Evolutionary conservation across 30 jellyfish, hydroid and myxozoan species (phyloP).

Genomic region (Catostylus mosaicus): DNA sequence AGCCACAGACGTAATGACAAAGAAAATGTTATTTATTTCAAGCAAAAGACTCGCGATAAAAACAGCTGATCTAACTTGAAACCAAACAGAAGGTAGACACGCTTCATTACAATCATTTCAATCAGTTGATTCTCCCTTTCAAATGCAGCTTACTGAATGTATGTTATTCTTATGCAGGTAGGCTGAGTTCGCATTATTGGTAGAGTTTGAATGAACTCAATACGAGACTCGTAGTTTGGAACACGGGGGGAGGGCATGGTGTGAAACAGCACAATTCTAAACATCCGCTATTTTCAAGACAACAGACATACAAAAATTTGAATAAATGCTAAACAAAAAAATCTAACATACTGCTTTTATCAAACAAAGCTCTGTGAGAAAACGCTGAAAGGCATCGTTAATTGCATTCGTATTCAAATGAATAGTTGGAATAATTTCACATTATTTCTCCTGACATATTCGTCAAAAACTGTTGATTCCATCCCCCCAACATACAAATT

Average conservation of each 20-base stretch:
- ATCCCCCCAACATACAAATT: no score
- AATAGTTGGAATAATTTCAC: no score
- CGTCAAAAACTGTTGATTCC: no score
- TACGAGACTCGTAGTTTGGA: slow-evolving; percentile 17
- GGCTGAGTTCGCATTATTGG: no score
- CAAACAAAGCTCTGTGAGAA: neutral
- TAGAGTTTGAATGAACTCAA: slow-evolving; percentile 18
- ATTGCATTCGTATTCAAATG: no score
- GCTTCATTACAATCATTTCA: slow-evolving; percentile 44
- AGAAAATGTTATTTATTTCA: neutral
- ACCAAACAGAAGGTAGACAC: slow-evolving; percentile 57
- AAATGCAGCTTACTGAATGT: slow-evolving; percentile 27
- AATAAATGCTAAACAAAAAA: neutral
- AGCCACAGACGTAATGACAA: neutral
- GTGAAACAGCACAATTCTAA: neutral
- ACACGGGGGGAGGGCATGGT: slow-evolving; percentile 28
- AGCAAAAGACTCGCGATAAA: slow-evolving; percentile 19
- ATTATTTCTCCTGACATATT: no score
- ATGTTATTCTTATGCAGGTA: slow-evolving; percentile 10
- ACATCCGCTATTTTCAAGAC: neutral
- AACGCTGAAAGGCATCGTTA: neutral
- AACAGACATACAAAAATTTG: neutral
- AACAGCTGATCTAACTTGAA: slow-evolving; percentile 54
- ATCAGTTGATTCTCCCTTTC: slow-evolving; percentile 7
- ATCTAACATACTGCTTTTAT: neutral